Base-by-base conservation (phyloP, 2,888 invertebrate species). In the Podabrus alpinus region DNA sequence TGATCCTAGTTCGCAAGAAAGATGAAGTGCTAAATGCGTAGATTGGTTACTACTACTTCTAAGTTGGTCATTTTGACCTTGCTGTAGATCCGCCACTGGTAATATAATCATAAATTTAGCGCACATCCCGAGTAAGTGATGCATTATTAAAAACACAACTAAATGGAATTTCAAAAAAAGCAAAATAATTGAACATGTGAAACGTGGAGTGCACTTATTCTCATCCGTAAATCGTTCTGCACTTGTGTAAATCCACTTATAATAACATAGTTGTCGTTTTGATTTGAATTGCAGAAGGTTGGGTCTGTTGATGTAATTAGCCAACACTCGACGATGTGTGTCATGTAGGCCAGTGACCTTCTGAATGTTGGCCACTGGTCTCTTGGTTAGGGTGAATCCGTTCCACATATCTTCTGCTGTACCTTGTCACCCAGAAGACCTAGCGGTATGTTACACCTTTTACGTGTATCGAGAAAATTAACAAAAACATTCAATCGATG, bases 251-350 rank as follows among this genome's bases (percentile, higher is more conserved):
- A 61, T 76, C 68, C 73, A 73, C 70, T 73, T 73, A 67, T 69
- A 69, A 16, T 16, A 29, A 16, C 24, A 59, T 64, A 64, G 62
- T 68, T 59, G 68, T 62, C 60, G 25, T 64, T 75, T 70, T 72
- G 72, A 75, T 75, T 75, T 69, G 68, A 60, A 25, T 71, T 73
- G 17, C 76, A 76, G 76, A 66, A 68, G 71, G 68, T 62, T 66
- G 67, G 66, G 77, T 70, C 75, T 77, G 77, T 67, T 68, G 64
- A 75, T 68, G 77, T 68, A 75, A 77, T 77, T 77, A 77, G 71
- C 68, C 13, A 64, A 64, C 62, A 75, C 25, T 72, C 72, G 68
- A 62, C 74, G 74, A 73, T 76, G 72, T 76, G 71, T 76, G 76
- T 73, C 74, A 66, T 68, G 69, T n/a, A 67, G 75, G 75, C 9